Evolutionary conservation across 2,113 vertebrate genomes (phyloP).

Genomic region (Micronycteris hirsuta): DNA sequence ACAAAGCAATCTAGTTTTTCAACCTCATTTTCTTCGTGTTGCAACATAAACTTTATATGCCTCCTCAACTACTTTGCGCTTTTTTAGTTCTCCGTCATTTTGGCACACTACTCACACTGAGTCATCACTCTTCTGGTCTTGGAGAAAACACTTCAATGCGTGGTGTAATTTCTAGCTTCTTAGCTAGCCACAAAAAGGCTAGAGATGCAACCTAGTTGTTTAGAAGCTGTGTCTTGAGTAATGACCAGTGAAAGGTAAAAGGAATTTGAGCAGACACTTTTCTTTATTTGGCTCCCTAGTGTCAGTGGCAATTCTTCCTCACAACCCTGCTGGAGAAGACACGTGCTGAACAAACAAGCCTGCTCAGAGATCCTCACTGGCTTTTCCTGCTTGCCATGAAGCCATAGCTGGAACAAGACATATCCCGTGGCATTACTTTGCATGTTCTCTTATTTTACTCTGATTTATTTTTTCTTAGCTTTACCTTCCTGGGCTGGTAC

Average conservation of each 20-base stretch:
- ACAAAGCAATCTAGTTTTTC: not conserved
- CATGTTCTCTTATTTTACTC: not conserved
- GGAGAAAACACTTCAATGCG: not conserved
- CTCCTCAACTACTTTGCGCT: not conserved
- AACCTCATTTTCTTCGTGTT: not conserved
- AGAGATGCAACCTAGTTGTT: not conserved
- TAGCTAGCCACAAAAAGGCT: not conserved
- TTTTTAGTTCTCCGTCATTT: not conserved
- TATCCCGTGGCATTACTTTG: not conserved
- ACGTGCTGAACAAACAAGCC: not conserved
- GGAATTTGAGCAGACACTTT: not conserved
- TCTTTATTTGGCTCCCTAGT: not conserved
- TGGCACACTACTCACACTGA: not conserved
- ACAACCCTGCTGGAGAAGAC: not conserved
- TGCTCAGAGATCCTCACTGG: not conserved
- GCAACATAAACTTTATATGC: not conserved
- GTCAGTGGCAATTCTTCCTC: not conserved
- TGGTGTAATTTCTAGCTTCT: not conserved
- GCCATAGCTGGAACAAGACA: not conserved
- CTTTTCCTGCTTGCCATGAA: not conserved
- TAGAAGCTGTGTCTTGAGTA: not conserved
- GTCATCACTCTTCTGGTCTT: not conserved
- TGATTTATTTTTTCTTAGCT: not conserved
- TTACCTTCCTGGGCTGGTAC: not conserved
- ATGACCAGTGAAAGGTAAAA: not conserved